phyloP scores from a whole-genome alignment of 2,113 vertebrate species.

The Nematolebias whitei region DNA sequence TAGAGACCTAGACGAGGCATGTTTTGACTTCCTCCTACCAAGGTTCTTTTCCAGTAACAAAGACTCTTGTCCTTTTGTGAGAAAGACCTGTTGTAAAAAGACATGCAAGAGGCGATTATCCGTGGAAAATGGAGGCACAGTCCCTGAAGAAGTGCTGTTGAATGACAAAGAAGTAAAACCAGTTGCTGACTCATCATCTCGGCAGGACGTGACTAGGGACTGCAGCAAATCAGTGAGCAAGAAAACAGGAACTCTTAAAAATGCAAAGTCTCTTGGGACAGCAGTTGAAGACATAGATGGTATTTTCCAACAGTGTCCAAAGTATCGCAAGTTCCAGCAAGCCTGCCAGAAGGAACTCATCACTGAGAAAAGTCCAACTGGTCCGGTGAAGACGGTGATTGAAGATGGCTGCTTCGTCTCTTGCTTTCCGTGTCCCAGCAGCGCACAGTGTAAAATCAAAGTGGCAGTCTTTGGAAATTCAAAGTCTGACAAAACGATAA shows the following conservation, averaged over 20 bases:
- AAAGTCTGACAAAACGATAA: neutral
- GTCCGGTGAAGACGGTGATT: constrained; percentile 31
- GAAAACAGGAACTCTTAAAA: constrained; percentile 61
- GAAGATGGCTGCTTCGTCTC: constrained; percentile 25
- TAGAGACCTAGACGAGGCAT: constrained; percentile 89
- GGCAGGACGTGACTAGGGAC: constrained; percentile 63
- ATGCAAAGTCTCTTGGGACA: constrained; percentile 28
- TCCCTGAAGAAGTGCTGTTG: constrained; percentile 20
- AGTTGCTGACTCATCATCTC: constrained; percentile 60
- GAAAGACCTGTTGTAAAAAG: constrained; percentile 81
- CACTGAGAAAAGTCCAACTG: constrained; percentile 64
- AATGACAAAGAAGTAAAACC: constrained; percentile 60
- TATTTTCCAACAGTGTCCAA: constrained; percentile 83
- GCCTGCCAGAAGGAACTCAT: constrained; percentile 83
- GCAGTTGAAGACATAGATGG: constrained; percentile 41
- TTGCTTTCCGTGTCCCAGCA: constrained; percentile 22
- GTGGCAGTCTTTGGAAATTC: constrained; percentile 3
- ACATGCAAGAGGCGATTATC: constrained; percentile 69
- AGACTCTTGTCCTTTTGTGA: constrained; percentile 62
- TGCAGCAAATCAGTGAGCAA: constrained; percentile 60
- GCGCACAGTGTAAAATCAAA: constrained; percentile 28
- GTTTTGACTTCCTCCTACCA: constrained; percentile 92
- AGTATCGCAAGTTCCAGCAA: constrained; percentile 92
- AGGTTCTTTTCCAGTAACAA: constrained; percentile 84
- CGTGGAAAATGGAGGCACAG: neutral